Base-by-base conservation (phyloP, 2,888 invertebrate genomes). In the Balanococcus diminutus region DNA sequence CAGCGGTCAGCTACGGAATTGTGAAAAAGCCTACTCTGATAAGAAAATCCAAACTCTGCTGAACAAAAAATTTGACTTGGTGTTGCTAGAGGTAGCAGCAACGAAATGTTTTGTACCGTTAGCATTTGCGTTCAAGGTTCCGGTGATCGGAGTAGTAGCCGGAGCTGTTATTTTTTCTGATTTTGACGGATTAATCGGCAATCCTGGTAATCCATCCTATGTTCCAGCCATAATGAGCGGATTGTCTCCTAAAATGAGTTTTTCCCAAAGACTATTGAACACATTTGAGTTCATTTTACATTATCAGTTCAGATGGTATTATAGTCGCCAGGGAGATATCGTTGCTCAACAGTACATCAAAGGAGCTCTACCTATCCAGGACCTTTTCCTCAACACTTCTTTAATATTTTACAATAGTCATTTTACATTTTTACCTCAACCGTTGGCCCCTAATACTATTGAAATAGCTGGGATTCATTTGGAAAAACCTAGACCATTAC, bases 381-480 rank as follows among this genome's bases (percentile, higher is more conserved):
- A 79, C 2, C 75, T 79, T 22, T 79, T 79, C 16, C 4, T 3
- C 16, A 79, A 79, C 9, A 79, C 28, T 79, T 79, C 75, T n/a
- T 79, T 79, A 9, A 79, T 79, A 79, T 36, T 79, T 79, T 79
- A 79, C 11, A 79, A 79, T 36, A 79, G 75, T 36, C 75, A 79
- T 36, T 79, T 36, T 19, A 36, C 32, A 19, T 79, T 79, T 8
- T 79, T 79, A 79, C 75, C 75, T 79, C 75, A 79, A 36, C 75
- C 75, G 36, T 16, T 79, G 11, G 75, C 75, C 36, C 75, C 75
- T 1, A 79, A 79, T 36, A 79, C 75, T 4, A 79, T 79, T 79
- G 75, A 79, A 36, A 79, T 79, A 0, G 75, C 32, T 36, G 75
- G 75, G 36, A 79, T 79, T 36, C 75, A 79, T 79, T 36, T 79